Evolutionary conservation across 2,113 vertebrate species (phyloP), one percentile per base, ranked within the genome.

Genomic region (Ciconia boyciana): DNA sequence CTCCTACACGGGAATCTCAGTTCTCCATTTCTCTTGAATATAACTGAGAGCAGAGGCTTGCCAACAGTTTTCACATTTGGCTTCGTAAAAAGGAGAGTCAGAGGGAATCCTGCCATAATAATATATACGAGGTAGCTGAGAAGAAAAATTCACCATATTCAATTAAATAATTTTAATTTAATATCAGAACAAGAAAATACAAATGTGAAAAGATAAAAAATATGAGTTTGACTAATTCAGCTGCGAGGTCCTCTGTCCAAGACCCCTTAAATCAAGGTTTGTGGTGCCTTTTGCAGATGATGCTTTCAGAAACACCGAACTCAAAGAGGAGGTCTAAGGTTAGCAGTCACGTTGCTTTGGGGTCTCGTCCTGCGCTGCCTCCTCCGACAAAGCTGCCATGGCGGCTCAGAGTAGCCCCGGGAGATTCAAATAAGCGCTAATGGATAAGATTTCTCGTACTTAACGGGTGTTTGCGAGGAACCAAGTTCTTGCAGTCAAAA

Each of bases 321-420:
- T 36, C 51, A 10, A 2, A 0, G 26, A 22, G 66, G 70, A 62
- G 34, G 26, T 43, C 49, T 16, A 11, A 3, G 0, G 4, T 34
- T 20, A 25, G 39, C n/a, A 74, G 32, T 3, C n/a, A 2, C 0
- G 0, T 4, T 64, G 66, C 44, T 65, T 0, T 70, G 68, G 51
- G 75, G 72, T 34, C 77, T 81, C 76, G 20, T 74, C 72, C 64
- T 51, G 68, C 2, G 0, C 48, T 19, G 13, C 21, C 48, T 58
- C 26, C 58, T n/a, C 55, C 21, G 76, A 16, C 89, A 58, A 41
- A 81, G 43, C 86, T 66, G 32, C 76, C 0, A 0, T 8, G 54
- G 10, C 0, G 2, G 51, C 72, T 49, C 44, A 1, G 2, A n/a
- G 52, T 8, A 78, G 71, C 55, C 66, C 51, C 13, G 3, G 71